Base-by-base conservation (phyloP, 2,113 vertebrate genomes). In the Ophiodon elongatus region DNA sequence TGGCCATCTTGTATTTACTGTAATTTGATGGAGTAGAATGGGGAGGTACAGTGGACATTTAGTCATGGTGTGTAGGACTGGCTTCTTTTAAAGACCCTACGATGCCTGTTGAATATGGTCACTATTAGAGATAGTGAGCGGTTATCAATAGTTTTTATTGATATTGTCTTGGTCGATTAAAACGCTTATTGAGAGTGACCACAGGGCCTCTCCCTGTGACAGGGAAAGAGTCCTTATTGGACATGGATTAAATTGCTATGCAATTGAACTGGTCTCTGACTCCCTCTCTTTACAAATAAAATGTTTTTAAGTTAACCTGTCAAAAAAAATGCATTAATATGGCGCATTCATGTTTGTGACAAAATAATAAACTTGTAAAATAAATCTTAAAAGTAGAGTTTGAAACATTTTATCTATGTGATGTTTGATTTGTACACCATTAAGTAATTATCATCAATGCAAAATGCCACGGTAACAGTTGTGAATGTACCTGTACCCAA, bases 211-310 rank as follows among this genome's bases (percentile, higher is more conserved):
- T 94, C 92, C 92, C 92, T 95, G 94, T 92, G 94, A 92, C 88
- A 92, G 93, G 94, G 94, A 94, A 94, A 93, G 94, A 93, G 95
- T 93, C 94, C 92, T 93, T 93, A 94, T 92, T 92, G 93, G 93
- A 95, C 93, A 92, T 91, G 93, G 92, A 95, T 95, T 95, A 96
- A 96, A 95, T 95, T 96, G 95, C 95, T 96, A 95, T 96, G 95
- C 95, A 96, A 95, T 95, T 95, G 94, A 95, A 94, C 92, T 95
- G 91, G 93, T 95, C 94, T 95, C 94, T 93, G 94, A 93, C 94
- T 95, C 93, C 93, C 94, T 95, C 92, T 94, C 91, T 94, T 93
- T 92, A 88, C 91, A 88, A 90, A 94, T 94, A 91, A 91, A 92
- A 92, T 94, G 91, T 94, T 93, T 92, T 90, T 93, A 93, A 93